These are phyloP conservation scores for Tetranychus truncatus DNA, from an alignment of 2,888 invertebrate genomes.

Conservation along the genomic window DNA sequence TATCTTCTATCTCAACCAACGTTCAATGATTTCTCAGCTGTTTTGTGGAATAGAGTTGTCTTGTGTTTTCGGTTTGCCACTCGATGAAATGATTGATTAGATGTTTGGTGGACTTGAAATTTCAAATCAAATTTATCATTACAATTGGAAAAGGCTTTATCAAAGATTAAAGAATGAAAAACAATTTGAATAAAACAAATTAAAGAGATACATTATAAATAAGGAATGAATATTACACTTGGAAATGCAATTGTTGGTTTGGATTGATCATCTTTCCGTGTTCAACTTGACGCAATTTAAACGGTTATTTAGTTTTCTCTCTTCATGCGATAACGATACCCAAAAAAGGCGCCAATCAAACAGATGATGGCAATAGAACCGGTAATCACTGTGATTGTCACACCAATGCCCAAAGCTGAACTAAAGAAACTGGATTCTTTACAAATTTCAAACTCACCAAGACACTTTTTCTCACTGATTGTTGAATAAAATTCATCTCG, in stretches of 20 bases:
- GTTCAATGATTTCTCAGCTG: neutral
- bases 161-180: no score
- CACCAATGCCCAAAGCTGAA: neutral
- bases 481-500: neutral
- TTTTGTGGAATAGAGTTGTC: neutral
- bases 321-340: neutral
- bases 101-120: no score
- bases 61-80: neutral
- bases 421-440: neutral
- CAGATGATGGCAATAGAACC: neutral
- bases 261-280: no score
- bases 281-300: no score
- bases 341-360: neutral
- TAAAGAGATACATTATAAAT: no score
- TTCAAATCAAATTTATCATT: no score
- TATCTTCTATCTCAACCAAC: neutral
- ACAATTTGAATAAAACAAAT: no score
- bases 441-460: neutral
- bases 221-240: no score
- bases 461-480: neutral
- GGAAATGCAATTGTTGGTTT: no score
- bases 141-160: no score
- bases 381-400: neutral
- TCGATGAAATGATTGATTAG: neutral
- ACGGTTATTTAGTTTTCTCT: neutral